Base-by-base conservation (phyloP, 2,113 vertebrate species). In the Etia nguti region DNA sequence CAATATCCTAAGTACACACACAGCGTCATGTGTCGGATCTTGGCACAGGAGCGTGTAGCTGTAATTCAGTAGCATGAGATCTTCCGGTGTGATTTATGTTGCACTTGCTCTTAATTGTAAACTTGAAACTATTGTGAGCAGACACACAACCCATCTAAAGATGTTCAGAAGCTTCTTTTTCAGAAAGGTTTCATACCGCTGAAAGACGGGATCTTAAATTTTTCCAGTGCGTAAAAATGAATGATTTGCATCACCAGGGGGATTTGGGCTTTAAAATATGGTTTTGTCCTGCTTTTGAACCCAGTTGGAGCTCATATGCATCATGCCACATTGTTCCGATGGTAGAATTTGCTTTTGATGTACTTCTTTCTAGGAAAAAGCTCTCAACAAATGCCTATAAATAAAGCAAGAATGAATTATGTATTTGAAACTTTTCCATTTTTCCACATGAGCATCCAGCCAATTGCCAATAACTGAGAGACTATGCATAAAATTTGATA, bases 1-100 rank as follows among this genome's bases (percentile, higher is more conserved):
- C 90, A 92, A 83, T 93, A 88, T 93, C 86, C 80, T 90, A 93
- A 95, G 92, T 94, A 92, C 92, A 93, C 89, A 90, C 91, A 79
- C 88, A 82, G 73, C 65, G 80, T 43, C 90, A 86, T 86, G 91
- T 90, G 90, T 93, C 84, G 79, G 89, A 46, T 85, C 85, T 94
- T 92, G 87, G 92, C 87, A 62, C 80, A 2, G 54, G 65, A 82
- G 81, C 88, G 6, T 62, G 82, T 56, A 36, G 83, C 86, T 91
- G 80, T 93, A 90, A 93, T 91, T 86, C 87, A 57, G 92, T 87
- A 93, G 89, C 90, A 81, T 87, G 70, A 90, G 75, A 90, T 90
- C 79, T 86, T 79, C 79, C 43, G 73, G 46, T 43, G 83, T 91
- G 92, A 94, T 94, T 94, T 92, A 92, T 91, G 50, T 82, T 26